A percentile compares a stretch with the other conserved stretches of the same genome.
These are phyloP conservation scores for Pseudoatta argentina DNA, from an alignment of 1,140 invertebrate species.

Conservation along the genomic window DNA sequence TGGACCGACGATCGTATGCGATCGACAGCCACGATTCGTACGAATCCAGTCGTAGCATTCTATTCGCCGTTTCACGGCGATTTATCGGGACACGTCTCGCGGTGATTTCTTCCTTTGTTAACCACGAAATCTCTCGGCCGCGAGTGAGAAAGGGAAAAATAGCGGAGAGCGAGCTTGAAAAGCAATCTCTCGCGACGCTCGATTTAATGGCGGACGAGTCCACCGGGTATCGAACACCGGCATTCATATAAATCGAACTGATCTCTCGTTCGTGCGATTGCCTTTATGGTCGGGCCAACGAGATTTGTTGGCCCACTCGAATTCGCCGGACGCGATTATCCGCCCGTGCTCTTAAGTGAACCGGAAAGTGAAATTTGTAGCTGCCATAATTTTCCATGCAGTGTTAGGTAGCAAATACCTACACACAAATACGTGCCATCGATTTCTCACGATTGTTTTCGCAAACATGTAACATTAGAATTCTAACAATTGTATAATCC, in stretches of 20 bases:
- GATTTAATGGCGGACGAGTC: slow-evolving; percentile 38
- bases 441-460: background rate
- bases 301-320: slow-evolving; percentile 48
- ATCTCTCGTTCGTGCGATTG: slow-evolving; percentile 53
- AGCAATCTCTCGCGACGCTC: slow-evolving; percentile 5
- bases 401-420: slow-evolving; percentile 19
- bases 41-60: slow-evolving; percentile 45
- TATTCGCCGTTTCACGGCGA: slow-evolving; percentile 22
- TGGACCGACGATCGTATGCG: slow-evolving; percentile 61
- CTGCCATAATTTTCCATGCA: slow-evolving; percentile 54
- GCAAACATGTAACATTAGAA: background rate
- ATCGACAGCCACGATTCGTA: slow-evolving; percentile 64
- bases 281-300: slow-evolving; percentile 40
- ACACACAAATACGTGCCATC: slow-evolving; percentile 5
- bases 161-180: slow-evolving; percentile 28
- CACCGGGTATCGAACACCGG: slow-evolving; percentile 39
- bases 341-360: slow-evolving; percentile 48
- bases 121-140: slow-evolving; percentile 9
- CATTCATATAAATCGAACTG: slow-evolving; percentile 48
- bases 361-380: slow-evolving; percentile 55
- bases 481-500: background rate
- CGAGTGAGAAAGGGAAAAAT: slow-evolving; percentile 36
- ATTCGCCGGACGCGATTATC: slow-evolving; percentile 59
- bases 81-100: slow-evolving; percentile 23
- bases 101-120: slow-evolving; percentile 56